Percentiles rank a stretch among this genome's conserved stretches.
Evolutionary conservation across 2,113 vertebrate species (phyloP).

Genomic region (Cromileptes altivelis): DNA sequence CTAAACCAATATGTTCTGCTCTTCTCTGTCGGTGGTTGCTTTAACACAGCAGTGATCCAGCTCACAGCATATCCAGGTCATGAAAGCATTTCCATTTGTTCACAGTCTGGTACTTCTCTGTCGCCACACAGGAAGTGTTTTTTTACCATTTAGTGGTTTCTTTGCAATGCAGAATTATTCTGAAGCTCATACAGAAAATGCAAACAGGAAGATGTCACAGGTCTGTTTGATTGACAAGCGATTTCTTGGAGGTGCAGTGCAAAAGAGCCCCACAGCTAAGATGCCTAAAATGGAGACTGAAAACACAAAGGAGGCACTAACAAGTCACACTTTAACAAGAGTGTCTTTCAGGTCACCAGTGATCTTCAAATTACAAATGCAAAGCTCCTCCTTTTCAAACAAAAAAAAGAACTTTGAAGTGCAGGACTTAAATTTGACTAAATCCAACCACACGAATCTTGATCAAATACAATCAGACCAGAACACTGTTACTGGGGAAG

Average conservation of each 20-base stretch:
- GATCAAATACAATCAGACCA: conserved; percentile 21
- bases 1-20: conserved; percentile 53
- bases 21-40: conserved; percentile 8
- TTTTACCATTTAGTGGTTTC: not conserved
- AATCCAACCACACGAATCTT: conserved; percentile 32
- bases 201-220: no score
- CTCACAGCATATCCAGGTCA: conserved; percentile 16
- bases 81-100: conserved; percentile 10
- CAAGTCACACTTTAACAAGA: not conserved
- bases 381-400: not conserved
- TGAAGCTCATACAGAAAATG: not conserved
- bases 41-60: conserved; percentile 22
- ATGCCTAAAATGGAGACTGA: not conserved
- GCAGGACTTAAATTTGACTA: conserved; percentile 14
- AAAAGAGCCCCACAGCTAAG: not conserved
- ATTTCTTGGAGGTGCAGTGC: not conserved
- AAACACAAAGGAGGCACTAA: not conserved
- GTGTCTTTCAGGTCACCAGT: not conserved
- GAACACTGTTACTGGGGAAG: conserved; percentile 28
- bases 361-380: conserved; percentile 1
- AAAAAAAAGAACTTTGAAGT: not conserved
- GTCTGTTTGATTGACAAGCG: no score
- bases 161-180: not conserved
- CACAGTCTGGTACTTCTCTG: not conserved
- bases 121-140: not conserved